Evolutionary conservation across 2,888 invertebrate genomes (phyloP).

Genomic region (Neelides folsomi): DNA sequence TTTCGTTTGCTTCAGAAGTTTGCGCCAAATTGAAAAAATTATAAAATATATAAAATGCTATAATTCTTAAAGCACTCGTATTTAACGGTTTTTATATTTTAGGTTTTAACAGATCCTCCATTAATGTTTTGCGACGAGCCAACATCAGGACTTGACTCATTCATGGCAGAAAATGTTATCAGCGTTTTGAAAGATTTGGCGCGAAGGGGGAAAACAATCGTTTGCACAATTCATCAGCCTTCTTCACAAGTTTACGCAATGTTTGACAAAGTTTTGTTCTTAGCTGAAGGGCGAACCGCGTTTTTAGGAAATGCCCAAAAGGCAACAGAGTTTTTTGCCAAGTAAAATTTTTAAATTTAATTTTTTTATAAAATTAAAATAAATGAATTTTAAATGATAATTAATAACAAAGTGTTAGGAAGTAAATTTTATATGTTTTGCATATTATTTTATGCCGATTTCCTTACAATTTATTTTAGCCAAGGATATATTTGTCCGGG

Average conservation of each 20-base stretch:
- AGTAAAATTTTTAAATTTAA: conserved; percentile 6
- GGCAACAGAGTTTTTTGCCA: conserved; percentile 11
- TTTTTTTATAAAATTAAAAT: background rate
- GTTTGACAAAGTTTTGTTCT: conserved; percentile 73
- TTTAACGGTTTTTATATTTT: conserved; percentile 12
- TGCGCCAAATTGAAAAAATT: conserved; percentile 1
- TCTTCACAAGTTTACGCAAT: conserved; percentile 78
- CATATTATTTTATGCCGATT: background rate
- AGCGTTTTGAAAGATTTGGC: conserved; percentile 43
- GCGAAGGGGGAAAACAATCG: conserved; percentile 68
- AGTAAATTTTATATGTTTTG: background rate
- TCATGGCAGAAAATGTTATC: conserved; percentile 80
- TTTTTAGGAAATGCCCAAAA: conserved; percentile 36
- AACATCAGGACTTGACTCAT: conserved; percentile 89
- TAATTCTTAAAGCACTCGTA: background rate
- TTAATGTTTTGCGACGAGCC: conserved; percentile 95
- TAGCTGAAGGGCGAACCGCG: conserved; percentile 83
- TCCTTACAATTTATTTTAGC: background rate
- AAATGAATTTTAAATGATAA: background rate
- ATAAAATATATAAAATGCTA: background rate
- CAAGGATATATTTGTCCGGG: conserved; percentile 50
- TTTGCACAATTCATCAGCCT: conserved; percentile 90
- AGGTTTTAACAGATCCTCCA: conserved; percentile 84
- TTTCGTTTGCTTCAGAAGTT: conserved; percentile 92
- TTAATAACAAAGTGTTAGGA: background rate